A percentile compares a stretch with the other conserved stretches of the same genome.
Conservation (phyloP, 2,797 vertebrate genomes). For the Myotis pilosus region DNA sequence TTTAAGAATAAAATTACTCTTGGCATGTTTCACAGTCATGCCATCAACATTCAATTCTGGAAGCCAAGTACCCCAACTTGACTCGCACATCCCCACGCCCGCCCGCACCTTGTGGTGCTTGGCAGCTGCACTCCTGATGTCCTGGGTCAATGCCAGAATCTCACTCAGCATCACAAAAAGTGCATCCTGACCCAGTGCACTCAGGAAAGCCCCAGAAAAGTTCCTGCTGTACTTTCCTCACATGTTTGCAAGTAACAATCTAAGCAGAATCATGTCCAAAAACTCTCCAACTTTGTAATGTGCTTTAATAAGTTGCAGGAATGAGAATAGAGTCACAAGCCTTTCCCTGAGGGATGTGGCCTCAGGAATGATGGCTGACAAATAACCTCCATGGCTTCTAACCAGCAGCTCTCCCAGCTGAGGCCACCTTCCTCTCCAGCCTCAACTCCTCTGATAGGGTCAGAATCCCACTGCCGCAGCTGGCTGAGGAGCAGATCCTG, state of each 20-base stretch:
- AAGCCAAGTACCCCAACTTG: neutral
- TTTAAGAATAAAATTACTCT: conserved; percentile 54
- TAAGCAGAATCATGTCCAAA: conserved; percentile 41
- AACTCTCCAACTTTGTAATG: neutral
- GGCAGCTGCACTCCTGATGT: conserved; percentile 71
- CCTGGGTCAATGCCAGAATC: conserved; percentile 17
- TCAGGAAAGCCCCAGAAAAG: conserved; percentile 25
- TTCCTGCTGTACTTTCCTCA: neutral
- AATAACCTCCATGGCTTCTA: neutral
- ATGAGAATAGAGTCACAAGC: neutral
- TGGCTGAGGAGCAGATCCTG: neutral
- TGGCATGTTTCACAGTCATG: conserved; percentile 41
- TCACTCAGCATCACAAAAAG: conserved; percentile 11
- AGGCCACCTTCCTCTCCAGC: neutral
- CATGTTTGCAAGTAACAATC: neutral
- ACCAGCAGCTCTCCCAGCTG: neutral
- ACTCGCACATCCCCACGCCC: neutral
- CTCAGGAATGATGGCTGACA: neutral
- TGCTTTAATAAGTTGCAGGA: neutral
- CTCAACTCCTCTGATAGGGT: neutral
- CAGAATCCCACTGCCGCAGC: neutral
- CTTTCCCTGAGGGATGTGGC: neutral
- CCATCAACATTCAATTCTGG: conserved; percentile 49
- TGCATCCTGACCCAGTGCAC: neutral
- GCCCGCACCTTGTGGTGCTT: neutral